phyloP scores from a whole-genome alignment of 2,797 vertebrate genomes.

The Neomorphus geoffroyi region DNA sequence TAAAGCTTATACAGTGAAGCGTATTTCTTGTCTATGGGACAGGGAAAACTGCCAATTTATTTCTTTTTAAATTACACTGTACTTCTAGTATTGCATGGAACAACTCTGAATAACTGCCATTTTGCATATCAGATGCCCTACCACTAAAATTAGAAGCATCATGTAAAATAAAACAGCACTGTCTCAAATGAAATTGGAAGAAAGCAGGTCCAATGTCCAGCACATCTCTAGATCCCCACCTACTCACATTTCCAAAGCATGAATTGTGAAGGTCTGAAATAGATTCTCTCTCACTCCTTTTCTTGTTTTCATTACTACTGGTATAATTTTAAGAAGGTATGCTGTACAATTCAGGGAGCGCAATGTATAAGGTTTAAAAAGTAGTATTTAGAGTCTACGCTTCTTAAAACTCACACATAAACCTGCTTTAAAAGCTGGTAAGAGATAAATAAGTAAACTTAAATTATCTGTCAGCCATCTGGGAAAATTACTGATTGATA shows the following conservation, averaged over 20 bases:
- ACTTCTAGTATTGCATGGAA: neutral
- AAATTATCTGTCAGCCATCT: neutral
- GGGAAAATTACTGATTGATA: neutral
- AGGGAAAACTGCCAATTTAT: neutral
- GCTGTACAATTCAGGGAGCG: neutral
- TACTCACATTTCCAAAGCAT: conserved; percentile 2
- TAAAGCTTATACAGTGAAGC: neutral
- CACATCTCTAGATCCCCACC: neutral
- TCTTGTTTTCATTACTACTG: neutral
- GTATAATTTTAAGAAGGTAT: neutral
- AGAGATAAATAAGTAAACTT: neutral
- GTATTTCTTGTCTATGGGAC: neutral
- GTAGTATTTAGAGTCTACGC: neutral
- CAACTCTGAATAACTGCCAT: neutral
- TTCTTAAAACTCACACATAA: neutral
- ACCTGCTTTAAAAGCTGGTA: neutral
- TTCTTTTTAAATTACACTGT: neutral
- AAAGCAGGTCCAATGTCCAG: neutral
- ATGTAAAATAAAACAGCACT: neutral
- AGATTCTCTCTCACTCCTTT: neutral
- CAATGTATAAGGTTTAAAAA: neutral
- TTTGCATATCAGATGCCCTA: neutral
- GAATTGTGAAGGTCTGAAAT: neutral
- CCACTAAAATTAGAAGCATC: conserved; percentile 16
- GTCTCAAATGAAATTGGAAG: conserved; percentile 6